Base-by-base conservation (phyloP, 1,140 invertebrate species). In the Melipona quadrifasciata region DNA sequence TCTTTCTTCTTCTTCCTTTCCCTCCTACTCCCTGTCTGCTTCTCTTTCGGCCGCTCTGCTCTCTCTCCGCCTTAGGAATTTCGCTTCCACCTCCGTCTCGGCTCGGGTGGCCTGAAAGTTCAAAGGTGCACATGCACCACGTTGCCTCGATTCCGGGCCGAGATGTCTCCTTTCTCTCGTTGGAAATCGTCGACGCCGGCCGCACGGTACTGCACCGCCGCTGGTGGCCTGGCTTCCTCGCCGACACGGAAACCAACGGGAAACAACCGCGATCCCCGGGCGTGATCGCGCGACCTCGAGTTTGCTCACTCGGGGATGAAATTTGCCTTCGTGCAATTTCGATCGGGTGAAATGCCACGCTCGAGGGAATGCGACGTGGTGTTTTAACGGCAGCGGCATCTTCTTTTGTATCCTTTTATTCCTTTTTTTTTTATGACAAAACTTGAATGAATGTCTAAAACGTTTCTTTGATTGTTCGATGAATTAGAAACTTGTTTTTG, bases 21-120 rank as follows among this genome's bases (percentile, higher is more conserved):
- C 24, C 55, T 21, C 55, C 10, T 14, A 10, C 55, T 10, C 55
- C 21, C 55, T 57, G 6, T 21, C 6, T 21, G 17, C 21, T 8
- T 10, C 16, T 19, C 55, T 17, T 21, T 58, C 8, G 8, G n/a
- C n/a, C n/a, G n/a, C 17, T 57, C 21, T n/a, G 39, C 12, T 58
- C 0, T 61, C 3, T 85, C 65, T 58, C 72, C 65, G 84, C 24
- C 68, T 78, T 31, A 80, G 70, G 71, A 82, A 86, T 82, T 90
- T 89, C 78, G 58, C 78, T 86, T 84, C 74, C 82, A 77, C 57
- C 47, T 21, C 31, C 74, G 47, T 11, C 61, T 11, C 55, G 24
- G 3, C 51, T n/a, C 47, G 21, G 27, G 53, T 75, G 55, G 53
- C 31, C n/a, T 34, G 70, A 84, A 84, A 86, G 76, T 86, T 86